phyloP scores from a whole-genome alignment of 2,113 vertebrate genomes.

The Lagopus muta region DNA sequence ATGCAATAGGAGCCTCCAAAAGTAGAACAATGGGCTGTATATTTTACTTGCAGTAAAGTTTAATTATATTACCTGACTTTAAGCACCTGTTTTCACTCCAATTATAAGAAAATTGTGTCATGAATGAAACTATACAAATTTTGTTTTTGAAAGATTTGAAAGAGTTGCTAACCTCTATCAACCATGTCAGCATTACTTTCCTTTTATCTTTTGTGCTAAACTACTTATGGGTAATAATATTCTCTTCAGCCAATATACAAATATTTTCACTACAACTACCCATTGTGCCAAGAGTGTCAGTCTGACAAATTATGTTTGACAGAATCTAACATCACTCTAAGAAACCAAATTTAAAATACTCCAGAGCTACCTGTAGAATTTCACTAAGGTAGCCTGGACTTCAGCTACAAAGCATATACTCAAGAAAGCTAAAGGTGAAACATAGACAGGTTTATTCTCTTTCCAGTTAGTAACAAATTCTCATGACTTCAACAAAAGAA shows the following conservation, averaged over 20 bases:
- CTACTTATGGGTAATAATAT: conserved; percentile 42
- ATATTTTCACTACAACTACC: conserved; percentile 29
- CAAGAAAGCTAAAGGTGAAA: not conserved
- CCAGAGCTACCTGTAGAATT: not conserved
- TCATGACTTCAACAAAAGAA: not conserved
- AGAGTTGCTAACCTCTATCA: conserved; percentile 35
- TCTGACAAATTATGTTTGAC: conserved; percentile 43
- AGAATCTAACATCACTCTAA: conserved; percentile 3
- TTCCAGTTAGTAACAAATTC: not conserved
- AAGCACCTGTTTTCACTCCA: not conserved
- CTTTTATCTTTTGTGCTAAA: conserved; percentile 59
- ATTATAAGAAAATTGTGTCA: not conserved
- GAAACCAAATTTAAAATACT: conserved; percentile 1
- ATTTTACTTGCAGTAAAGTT: not conserved
- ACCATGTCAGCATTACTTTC: not conserved
- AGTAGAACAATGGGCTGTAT: not conserved
- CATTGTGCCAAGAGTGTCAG: not conserved
- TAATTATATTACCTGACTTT: not conserved
- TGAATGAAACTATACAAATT: conserved; percentile 7
- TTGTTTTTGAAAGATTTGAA: not conserved
- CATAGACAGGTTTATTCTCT: not conserved
- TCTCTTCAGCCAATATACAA: conserved; percentile 37
- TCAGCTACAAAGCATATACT: not conserved
- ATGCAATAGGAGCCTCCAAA: not conserved
- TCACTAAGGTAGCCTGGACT: not conserved